These are phyloP conservation scores for Platycheirus rosarum DNA, from an alignment of 2,888 invertebrate genomes.

Conservation along the genomic window DNA sequence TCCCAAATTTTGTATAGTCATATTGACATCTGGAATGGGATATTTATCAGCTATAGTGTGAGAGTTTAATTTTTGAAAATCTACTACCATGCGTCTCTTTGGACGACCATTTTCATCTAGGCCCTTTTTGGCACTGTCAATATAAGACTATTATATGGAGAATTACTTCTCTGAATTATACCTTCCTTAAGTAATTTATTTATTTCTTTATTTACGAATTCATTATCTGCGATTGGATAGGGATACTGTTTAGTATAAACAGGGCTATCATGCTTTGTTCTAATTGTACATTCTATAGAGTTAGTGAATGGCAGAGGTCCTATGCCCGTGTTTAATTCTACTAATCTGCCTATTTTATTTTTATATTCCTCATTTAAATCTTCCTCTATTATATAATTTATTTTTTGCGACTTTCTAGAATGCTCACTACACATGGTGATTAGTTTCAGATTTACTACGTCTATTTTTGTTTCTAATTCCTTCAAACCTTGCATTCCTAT, in stretches of 20 bases:
- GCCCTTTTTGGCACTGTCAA: conserved; percentile 5
- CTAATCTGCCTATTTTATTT: too few species aligned
- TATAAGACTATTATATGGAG: conserved; percentile 18
- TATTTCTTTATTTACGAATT: conserved; percentile 19
- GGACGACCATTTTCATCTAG: not conserved
- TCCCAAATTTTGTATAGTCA: too few species aligned
- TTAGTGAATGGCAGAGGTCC: not conserved
- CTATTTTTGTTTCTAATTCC: too few species aligned
- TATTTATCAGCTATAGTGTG: too few species aligned
- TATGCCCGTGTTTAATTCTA: not conserved
- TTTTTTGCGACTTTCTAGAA: too few species aligned
- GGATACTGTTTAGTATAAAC: conserved; percentile 1
- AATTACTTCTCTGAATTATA: conserved; percentile 2
- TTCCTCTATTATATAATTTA: too few species aligned
- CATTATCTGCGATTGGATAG: not conserved
- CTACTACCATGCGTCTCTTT: not conserved
- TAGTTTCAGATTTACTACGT: too few species aligned
- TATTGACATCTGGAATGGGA: too few species aligned
- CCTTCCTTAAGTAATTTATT: conserved; percentile 4
- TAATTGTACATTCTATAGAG: not conserved
- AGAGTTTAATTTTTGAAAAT: too few species aligned
- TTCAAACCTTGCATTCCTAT: too few species aligned
- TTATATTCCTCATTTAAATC: too few species aligned
- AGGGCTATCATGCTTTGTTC: not conserved
- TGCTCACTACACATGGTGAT: too few species aligned